Conservation (phyloP, 2,888 invertebrate genomes). For the Heliconius aoede region DNA sequence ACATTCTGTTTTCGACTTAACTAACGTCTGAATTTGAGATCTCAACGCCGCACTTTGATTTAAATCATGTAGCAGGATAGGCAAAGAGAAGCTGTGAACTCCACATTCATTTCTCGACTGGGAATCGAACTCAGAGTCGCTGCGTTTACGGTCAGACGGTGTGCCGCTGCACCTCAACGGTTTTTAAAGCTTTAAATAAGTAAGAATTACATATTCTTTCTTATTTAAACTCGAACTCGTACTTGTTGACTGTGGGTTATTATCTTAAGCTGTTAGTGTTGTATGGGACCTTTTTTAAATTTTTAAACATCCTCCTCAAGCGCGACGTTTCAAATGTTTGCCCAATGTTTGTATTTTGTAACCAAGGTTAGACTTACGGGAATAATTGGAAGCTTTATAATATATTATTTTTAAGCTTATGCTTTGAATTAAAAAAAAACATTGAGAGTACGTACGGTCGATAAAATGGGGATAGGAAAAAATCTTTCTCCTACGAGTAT, state of each 20-base stretch:
- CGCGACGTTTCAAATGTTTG: slow-evolving; percentile 11
- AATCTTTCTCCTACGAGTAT: no score
- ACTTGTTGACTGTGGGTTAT: slow-evolving; percentile 39
- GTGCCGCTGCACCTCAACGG: neutral
- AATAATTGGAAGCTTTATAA: neutral
- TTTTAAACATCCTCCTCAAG: slow-evolving; percentile 18
- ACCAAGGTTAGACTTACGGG: neutral
- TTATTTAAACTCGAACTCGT: slow-evolving; percentile 42
- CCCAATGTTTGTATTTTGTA: slow-evolving; percentile 14
- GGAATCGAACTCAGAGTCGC: neutral
- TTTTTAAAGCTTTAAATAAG: slow-evolving; percentile 25
- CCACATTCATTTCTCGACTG: neutral
- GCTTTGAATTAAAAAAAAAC: no score
- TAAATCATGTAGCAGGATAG: no score
- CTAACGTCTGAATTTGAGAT: no score
- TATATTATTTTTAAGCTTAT: slow-evolving; percentile 1
- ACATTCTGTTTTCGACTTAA: neutral
- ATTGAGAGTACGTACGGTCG: no score
- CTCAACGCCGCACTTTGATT: no score
- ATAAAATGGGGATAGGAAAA: no score
- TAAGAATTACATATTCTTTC: no score
- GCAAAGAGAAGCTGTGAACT: no score
- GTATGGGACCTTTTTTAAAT: slow-evolving; percentile 13
- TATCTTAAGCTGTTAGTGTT: slow-evolving; percentile 42
- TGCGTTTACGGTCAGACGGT: neutral